phyloP scores from a whole-genome alignment of 2,113 vertebrate genomes.

The Notarius quadriscutis region DNA sequence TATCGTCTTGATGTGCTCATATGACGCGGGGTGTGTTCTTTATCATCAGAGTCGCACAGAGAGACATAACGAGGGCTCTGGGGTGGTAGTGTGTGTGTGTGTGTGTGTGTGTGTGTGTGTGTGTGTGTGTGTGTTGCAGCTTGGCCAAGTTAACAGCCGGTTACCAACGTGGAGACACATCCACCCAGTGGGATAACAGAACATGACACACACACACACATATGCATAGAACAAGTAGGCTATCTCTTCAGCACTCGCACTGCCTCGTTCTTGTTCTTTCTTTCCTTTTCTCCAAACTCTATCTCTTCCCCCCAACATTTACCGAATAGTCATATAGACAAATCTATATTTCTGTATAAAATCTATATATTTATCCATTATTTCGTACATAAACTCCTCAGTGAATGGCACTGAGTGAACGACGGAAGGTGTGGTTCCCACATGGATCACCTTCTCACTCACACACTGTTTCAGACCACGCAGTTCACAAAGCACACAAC shows the following conservation, averaged over 20 bases:
- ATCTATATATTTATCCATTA: not conserved
- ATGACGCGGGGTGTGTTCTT: conserved; percentile 60
- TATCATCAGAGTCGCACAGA: conserved; percentile 55
- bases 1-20: conserved; percentile 55
- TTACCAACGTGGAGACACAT: conserved; percentile 44
- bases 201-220: conserved; percentile 1
- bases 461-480: not conserved
- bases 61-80: conserved; percentile 49
- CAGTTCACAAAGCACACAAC: not conserved
- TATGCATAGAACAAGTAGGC: not conserved
- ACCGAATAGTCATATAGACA: not conserved
- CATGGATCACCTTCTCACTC: not conserved
- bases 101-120: conserved; percentile 3
- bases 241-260: not conserved
- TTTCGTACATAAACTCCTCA: not conserved
- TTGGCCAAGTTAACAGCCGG: conserved; percentile 44
- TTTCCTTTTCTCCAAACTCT: not conserved
- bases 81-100: conserved; percentile 17
- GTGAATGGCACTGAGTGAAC: too few species aligned
- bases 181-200: conserved; percentile 38
- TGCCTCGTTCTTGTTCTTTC: not conserved
- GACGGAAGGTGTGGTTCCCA: not conserved
- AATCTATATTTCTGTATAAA: not conserved
- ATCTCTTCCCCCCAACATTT: not conserved
- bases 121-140: not conserved